Evolutionary conservation across 2,113 vertebrate genomes (phyloP).

Genomic region (Oreochromis spilurus): DNA sequence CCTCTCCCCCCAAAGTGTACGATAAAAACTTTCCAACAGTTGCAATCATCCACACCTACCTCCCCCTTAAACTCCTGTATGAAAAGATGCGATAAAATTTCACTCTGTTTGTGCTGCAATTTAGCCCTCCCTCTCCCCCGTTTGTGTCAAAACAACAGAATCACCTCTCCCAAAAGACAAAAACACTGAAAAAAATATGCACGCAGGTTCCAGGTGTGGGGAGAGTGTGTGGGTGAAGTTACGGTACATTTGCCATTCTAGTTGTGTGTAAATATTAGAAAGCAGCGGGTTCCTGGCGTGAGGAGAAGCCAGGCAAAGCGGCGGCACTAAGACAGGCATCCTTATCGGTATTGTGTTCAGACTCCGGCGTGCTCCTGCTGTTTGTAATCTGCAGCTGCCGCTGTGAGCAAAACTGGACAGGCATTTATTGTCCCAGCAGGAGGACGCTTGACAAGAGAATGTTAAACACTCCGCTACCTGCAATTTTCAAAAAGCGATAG

Average conservation of each 20-base stretch:
- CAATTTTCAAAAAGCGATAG: slow-evolving; percentile 86
- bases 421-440: slow-evolving; percentile 98
- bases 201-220: slow-evolving; percentile 61
- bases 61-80: slow-evolving; percentile 20
- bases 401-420: slow-evolving; percentile 97
- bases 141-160: slow-evolving; percentile 8
- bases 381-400: slow-evolving; percentile 97
- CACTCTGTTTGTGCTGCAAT: slow-evolving; percentile 60
- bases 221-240: slow-evolving; percentile 52
- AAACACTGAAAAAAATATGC: slow-evolving; percentile 28
- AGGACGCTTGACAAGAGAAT: slow-evolving; percentile 89
- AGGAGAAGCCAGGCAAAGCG: slow-evolving; percentile 87
- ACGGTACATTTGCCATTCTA: slow-evolving; percentile 83
- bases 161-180: slow-evolving; percentile 36
- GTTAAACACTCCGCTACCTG: slow-evolving; percentile 89
- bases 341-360: slow-evolving; percentile 92
- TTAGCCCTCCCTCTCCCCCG: slow-evolving; percentile 15
- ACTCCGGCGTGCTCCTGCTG: slow-evolving; percentile 86
- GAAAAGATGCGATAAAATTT: slow-evolving; percentile 58
- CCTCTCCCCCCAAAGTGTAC: neutral
- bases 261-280: slow-evolving; percentile 99
- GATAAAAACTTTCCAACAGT: slow-evolving; percentile 24
- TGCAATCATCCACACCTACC: slow-evolving; percentile 53
- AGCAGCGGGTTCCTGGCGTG: slow-evolving; percentile 90
- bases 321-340: slow-evolving; percentile 85